These are phyloP conservation scores for Forbesichthys agassizii DNA, from an alignment of 2,113 vertebrate species.

Conservation along the genomic window DNA sequence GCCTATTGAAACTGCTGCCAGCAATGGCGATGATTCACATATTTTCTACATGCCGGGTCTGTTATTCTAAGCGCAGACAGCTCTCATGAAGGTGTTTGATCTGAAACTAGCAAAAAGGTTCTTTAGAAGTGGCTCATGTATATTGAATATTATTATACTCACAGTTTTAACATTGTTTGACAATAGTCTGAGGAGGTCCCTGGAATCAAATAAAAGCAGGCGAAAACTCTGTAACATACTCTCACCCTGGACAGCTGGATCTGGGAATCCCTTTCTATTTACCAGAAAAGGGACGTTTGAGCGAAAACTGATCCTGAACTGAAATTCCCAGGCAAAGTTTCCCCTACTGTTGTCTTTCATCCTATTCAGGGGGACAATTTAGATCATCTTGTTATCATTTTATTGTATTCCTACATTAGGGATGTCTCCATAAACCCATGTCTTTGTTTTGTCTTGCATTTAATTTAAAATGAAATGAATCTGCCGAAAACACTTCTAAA, in stretches of 20 bases:
- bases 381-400: too few relatives aligned
- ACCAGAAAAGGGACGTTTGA: slow-evolving; percentile 52
- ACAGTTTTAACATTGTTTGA: too few relatives aligned
- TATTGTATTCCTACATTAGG: too few relatives aligned
- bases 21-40: slow-evolving; percentile 26
- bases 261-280: slow-evolving; percentile 63
- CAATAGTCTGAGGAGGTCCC: slow-evolving; percentile 26
- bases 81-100: slow-evolving; percentile 6
- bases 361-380: too few relatives aligned
- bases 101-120: not conserved
- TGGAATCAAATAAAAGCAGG: slow-evolving; percentile 65
- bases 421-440: too few relatives aligned
- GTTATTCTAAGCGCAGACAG: slow-evolving; percentile 2
- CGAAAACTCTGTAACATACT: slow-evolving; percentile 41
- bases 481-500: too few relatives aligned
- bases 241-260: slow-evolving; percentile 54
- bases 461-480: too few relatives aligned
- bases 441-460: too few relatives aligned
- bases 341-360: too few relatives aligned
- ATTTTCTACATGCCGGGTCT: slow-evolving; percentile 27
- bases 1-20: slow-evolving; percentile 22
- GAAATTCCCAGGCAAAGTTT: slow-evolving; percentile 32
- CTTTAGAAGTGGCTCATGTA: not conserved
- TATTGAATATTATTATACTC: slow-evolving; percentile 25
- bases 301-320: slow-evolving; percentile 52